Percentiles rank a stretch among this genome's conserved stretches.
Conservation (phyloP, 2,113 vertebrate species). For the Accipiter cooperii region DNA sequence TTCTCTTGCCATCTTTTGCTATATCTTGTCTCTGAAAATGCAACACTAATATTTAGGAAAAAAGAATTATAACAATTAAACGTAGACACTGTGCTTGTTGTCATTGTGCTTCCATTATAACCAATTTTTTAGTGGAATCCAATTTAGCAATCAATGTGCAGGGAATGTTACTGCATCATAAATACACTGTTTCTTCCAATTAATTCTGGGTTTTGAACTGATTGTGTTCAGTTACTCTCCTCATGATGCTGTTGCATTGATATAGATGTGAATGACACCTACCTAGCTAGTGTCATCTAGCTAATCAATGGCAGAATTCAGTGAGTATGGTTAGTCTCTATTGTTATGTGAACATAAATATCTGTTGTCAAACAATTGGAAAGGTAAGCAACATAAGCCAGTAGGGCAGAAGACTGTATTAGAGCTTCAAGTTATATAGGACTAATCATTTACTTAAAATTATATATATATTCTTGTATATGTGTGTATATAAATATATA, state of each 20-base stretch:
- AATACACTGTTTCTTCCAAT: not conserved
- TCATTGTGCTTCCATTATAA: not conserved
- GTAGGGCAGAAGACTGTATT: not conserved
- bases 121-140: not conserved
- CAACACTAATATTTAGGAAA: not conserved
- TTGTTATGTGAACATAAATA: not conserved
- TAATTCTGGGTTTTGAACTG: not conserved
- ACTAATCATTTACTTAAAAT: not conserved
- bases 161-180: not conserved
- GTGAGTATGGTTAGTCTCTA: not conserved
- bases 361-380: not conserved
- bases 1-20: not conserved
- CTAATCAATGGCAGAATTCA: not conserved
- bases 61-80: not conserved
- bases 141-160: not conserved
- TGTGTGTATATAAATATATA: not conserved
- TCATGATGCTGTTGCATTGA: not conserved
- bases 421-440: not conserved
- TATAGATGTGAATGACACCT: not conserved
- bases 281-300: not conserved
- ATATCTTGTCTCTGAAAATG: not conserved
- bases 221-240: not conserved
- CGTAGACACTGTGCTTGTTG: rapidly evolving
- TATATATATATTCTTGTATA: not conserved
- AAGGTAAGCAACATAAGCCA: not conserved